phyloP scores from a whole-genome alignment of 2,797 vertebrate species.

The Chelidonichthys spinosus region DNA sequence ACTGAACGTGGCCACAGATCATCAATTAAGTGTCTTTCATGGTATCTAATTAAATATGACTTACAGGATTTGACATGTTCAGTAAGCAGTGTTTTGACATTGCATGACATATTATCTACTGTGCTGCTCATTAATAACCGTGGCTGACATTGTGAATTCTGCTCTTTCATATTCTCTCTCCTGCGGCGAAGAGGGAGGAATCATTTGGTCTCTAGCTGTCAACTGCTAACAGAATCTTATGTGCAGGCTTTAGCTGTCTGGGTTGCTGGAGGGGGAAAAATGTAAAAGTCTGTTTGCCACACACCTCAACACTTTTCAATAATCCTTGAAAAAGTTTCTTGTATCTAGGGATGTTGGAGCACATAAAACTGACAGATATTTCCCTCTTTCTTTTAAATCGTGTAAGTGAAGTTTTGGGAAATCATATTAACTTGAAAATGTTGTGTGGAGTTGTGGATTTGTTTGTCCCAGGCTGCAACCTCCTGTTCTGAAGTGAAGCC shows the following conservation, averaged over 20 bases:
- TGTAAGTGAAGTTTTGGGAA: not conserved
- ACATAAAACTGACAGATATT: not conserved
- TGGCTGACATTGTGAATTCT: conserved; percentile 41
- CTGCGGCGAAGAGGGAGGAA: conserved; percentile 29
- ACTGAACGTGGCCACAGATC: conserved; percentile 19
- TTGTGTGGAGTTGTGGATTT: not conserved
- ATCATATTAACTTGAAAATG: not conserved
- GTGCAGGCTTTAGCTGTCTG: conserved; percentile 24
- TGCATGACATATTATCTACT: conserved; percentile 27
- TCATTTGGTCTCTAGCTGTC: conserved; percentile 40
- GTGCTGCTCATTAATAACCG: conserved; percentile 38
- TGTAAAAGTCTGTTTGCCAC: conserved; percentile 2
- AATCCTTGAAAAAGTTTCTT: not conserved
- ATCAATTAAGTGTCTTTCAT: conserved; percentile 19
- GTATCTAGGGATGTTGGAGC: not conserved
- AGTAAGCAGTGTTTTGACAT: conserved; percentile 50
- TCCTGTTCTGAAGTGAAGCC: too few species aligned
- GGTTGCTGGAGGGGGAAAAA: not conserved
- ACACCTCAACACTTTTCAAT: conserved; percentile 23
- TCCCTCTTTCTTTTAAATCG: conserved; percentile 1
- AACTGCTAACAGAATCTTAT: conserved; percentile 26
- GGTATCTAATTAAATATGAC: conserved; percentile 44
- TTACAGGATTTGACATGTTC: conserved; percentile 33
- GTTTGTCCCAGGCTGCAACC: too few species aligned
- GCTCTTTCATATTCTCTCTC: conserved; percentile 37